These are phyloP conservation scores for Onychomys torridus DNA, from an alignment of 2,797 vertebrate genomes.

Conservation along the genomic window DNA sequence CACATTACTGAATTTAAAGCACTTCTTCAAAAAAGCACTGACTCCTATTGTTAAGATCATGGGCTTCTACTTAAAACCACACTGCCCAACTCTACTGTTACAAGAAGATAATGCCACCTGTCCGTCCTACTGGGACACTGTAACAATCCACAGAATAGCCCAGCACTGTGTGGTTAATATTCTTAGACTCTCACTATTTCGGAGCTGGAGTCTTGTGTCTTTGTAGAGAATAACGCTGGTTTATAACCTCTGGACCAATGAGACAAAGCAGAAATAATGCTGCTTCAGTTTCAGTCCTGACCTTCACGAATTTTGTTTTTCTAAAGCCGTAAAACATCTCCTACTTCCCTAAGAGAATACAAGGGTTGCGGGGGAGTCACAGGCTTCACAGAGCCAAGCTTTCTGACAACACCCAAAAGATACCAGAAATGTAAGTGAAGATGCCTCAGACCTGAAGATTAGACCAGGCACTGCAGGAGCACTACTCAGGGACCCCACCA, in stretches of 20 bases:
- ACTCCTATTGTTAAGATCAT: neutral
- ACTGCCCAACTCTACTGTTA: neutral
- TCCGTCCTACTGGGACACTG: too few species aligned
- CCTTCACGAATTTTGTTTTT: neutral
- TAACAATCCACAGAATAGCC: neutral
- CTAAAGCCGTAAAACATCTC: neutral
- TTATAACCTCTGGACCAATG: neutral
- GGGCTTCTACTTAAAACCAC: neutral
- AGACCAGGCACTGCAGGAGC: neutral
- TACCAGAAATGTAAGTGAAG: neutral
- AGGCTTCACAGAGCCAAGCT: neutral
- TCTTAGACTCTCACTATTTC: neutral
- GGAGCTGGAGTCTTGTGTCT: accelerated
- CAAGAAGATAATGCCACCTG: neutral
- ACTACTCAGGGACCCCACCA: neutral
- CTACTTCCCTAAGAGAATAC: neutral
- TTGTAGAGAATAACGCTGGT: neutral
- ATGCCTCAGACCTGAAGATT: neutral
- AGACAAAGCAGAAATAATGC: neutral
- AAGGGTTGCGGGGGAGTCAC: accelerated
- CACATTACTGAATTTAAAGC: neutral
- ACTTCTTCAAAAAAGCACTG: too few species aligned
- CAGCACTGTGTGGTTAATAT: neutral
- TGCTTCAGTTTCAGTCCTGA: neutral
- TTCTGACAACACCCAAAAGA: neutral